Percentiles rank a stretch among this genome's conserved stretches.
Evolutionary conservation across 2,797 vertebrate genomes (phyloP).

Genomic region (Erethizon dorsatum): DNA sequence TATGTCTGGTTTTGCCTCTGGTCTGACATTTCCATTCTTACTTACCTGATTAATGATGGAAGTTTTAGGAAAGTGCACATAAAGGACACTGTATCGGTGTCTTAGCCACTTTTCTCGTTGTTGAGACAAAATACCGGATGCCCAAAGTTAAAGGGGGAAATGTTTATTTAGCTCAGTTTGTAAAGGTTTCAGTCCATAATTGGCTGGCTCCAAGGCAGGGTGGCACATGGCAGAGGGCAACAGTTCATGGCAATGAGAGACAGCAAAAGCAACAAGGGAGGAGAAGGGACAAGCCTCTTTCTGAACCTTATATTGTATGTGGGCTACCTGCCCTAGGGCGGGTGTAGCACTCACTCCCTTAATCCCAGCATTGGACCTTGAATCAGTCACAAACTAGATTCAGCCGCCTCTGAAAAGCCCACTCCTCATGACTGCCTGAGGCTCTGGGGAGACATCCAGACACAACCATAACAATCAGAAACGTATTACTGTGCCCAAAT

Average conservation of each 20-base stretch:
- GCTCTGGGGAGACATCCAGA: neutral
- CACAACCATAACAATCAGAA: neutral
- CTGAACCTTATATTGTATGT: neutral
- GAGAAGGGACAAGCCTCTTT: neutral
- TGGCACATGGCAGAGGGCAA: neutral
- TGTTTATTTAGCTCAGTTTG: neutral
- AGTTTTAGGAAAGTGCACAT: neutral
- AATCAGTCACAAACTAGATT: neutral
- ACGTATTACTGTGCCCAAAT: neutral
- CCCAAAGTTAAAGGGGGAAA: neutral
- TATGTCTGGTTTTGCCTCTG: neutral
- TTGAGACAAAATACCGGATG: neutral
- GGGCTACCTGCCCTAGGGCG: fast-evolving
- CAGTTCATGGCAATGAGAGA: neutral
- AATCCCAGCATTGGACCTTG: neutral
- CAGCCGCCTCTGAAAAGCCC: neutral
- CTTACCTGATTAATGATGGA: neutral
- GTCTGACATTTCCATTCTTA: neutral
- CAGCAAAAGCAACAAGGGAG: neutral
- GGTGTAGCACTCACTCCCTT: neutral
- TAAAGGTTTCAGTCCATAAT: neutral
- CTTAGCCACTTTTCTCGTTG: too few species aligned
- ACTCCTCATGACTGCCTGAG: neutral
- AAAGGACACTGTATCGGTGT: neutral
- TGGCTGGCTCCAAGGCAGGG: neutral